phyloP scores from a whole-genome alignment of 2,888 invertebrate species.

The Plutella xylostella region DNA sequence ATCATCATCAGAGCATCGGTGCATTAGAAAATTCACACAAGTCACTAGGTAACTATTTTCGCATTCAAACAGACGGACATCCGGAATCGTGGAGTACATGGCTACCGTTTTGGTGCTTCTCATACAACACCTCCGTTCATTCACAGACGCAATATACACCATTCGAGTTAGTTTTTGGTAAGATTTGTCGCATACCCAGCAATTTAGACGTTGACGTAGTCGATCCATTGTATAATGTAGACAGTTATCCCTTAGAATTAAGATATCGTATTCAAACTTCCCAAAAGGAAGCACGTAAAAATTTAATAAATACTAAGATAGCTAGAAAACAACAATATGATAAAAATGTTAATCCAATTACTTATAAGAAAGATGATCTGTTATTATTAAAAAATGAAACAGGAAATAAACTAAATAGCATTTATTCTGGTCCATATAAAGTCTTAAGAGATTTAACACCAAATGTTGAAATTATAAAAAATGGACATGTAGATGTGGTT shows the following conservation, averaged over 20 bases:
- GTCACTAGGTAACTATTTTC: neutral
- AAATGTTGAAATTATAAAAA: neutral
- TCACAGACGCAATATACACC: neutral
- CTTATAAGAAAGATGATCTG: neutral
- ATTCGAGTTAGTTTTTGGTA: neutral
- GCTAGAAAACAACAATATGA: neutral
- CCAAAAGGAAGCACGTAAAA: neutral
- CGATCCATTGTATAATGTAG: neutral
- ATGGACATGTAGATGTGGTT: neutral
- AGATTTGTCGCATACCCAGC: neutral
- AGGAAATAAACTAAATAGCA: neutral
- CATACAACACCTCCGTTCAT: neutral
- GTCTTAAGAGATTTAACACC: neutral
- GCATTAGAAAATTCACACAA: constrained; percentile 5
- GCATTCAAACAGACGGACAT: neutral
- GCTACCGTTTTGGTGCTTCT: neutral
- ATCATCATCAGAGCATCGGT: constrained; percentile 3
- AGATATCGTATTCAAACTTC: neutral
- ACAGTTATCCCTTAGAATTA: neutral
- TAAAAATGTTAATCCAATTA: neutral
- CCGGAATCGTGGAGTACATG: neutral
- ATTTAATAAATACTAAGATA: neutral
- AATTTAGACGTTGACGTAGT: neutral
- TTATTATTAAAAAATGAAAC: neutral
- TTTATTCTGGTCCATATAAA: neutral